Conservation (phyloP, 2,797 vertebrate species). For the Anabas testudineus region DNA sequence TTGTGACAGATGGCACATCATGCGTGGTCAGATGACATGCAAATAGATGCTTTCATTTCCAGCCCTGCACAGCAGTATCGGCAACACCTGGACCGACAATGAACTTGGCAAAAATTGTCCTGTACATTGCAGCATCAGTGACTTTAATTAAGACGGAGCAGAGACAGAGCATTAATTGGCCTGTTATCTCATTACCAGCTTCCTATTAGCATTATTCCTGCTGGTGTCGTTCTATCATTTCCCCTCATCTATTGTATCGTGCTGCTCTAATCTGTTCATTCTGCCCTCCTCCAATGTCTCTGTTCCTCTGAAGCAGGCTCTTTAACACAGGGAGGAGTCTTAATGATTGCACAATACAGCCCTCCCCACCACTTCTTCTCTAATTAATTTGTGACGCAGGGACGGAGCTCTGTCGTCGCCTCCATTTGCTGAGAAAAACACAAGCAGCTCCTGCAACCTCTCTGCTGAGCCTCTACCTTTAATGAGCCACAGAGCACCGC, state of each 20-base stretch:
- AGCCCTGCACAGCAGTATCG: neutral
- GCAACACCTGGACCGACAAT: neutral
- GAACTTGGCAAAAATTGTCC: slow-evolving; percentile 4
- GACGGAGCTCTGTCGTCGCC: slow-evolving; percentile 41
- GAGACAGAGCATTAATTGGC: slow-evolving; percentile 69
- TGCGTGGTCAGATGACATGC: slow-evolving; percentile 13
- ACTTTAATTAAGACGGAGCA: slow-evolving; percentile 50
- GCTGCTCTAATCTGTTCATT: slow-evolving; percentile 51
- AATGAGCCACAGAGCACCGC: slow-evolving; percentile 64
- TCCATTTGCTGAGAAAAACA: slow-evolving; percentile 70
- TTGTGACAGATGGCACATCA: neutral
- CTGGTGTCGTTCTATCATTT: slow-evolving; percentile 67
- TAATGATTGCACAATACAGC: slow-evolving; percentile 37
- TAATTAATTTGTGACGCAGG: slow-evolving; percentile 70
- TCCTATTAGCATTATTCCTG: slow-evolving; percentile 72
- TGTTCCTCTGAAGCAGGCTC: slow-evolving; percentile 58
- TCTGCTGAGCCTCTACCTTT: slow-evolving; percentile 72
- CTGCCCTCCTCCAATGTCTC: slow-evolving; percentile 38
- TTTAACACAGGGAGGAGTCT: slow-evolving; percentile 49
- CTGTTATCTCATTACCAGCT: slow-evolving; percentile 75
- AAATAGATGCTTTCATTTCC: slow-evolving; percentile 28
- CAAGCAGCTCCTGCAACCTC: slow-evolving; percentile 55
- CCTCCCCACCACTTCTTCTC: slow-evolving; percentile 44
- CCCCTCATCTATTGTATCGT: slow-evolving; percentile 55
- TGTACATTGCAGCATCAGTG: neutral